Conservation (phyloP, 2,113 vertebrate species). For the Platysternon megacephalum region DNA sequence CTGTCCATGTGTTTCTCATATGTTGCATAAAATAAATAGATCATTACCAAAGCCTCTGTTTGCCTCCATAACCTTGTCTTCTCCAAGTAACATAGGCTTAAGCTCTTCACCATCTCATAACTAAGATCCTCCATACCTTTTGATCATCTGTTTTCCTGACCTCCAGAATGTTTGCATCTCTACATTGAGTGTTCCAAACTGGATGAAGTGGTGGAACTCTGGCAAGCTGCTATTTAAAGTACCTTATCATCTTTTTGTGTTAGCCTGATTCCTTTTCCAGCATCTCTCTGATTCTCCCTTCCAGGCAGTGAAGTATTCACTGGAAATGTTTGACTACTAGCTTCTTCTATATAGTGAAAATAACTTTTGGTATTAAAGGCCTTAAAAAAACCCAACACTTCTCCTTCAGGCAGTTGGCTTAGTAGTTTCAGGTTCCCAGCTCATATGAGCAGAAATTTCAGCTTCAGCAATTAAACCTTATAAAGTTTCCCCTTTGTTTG, state of each 20-base stretch:
- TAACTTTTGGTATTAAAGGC: not conserved
- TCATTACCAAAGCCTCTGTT: not conserved
- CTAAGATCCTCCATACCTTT: not conserved
- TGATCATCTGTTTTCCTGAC: not conserved
- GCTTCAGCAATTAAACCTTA: not conserved
- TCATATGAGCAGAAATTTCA: not conserved
- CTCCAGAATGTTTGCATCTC: not conserved
- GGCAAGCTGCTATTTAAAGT: too few species aligned
- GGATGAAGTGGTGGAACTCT: too few species aligned
- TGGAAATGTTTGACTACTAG: not conserved
- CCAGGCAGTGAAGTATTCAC: not conserved
- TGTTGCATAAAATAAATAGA: not conserved
- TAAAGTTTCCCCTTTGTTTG: not conserved
- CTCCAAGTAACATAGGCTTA: not conserved
- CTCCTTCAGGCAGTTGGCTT: not conserved
- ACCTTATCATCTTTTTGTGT: not conserved
- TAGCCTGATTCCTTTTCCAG: not conserved
- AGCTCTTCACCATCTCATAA: not conserved
- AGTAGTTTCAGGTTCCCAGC: not conserved
- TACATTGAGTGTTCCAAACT: too few species aligned
- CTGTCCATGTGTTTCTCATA: not conserved
- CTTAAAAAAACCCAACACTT: not conserved
- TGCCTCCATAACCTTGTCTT: not conserved
- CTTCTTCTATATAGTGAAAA: not conserved
- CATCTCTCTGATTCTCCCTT: not conserved